Evolutionary conservation across 2,888 invertebrate species (phyloP).

Genomic region (Prenolepis imparis): DNA sequence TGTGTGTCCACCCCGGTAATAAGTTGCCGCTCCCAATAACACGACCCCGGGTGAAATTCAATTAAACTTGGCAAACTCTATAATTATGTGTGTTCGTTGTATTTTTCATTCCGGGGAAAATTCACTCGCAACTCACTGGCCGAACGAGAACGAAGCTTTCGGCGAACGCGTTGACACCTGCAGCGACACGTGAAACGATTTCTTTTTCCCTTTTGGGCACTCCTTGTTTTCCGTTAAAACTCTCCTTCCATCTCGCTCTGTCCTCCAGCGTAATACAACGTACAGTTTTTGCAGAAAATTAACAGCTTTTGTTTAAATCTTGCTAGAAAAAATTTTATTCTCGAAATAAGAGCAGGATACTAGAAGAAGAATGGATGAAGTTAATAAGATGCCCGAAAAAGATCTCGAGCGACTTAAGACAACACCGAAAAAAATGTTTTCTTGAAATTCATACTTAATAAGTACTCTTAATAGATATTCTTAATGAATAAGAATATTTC

Average conservation of each 20-base stretch:
- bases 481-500: no score
- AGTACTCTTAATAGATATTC: no score
- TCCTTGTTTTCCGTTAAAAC: not conserved
- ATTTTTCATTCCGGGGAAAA: constrained; percentile 44
- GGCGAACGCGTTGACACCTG: not conserved
- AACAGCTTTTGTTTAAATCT: not conserved
- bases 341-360: no score
- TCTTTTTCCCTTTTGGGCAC: not conserved
- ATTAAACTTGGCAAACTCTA: constrained; percentile 71
- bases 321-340: not conserved
- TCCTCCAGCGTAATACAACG: not conserved
- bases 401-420: no score
- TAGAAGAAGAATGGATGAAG: no score
- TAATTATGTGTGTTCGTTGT: constrained; percentile 62
- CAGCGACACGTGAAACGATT: not conserved
- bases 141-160: not conserved
- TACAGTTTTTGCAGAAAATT: not conserved
- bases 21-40: constrained; percentile 61
- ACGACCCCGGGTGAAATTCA: constrained; percentile 64
- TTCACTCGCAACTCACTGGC: not conserved
- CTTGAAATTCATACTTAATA: no score
- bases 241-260: not conserved
- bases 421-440: no score
- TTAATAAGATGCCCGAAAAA: no score
- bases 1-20: constrained; percentile 26